phyloP scores from a whole-genome alignment of 1,140 invertebrate genomes.

The Homalodisca vitripennis region DNA sequence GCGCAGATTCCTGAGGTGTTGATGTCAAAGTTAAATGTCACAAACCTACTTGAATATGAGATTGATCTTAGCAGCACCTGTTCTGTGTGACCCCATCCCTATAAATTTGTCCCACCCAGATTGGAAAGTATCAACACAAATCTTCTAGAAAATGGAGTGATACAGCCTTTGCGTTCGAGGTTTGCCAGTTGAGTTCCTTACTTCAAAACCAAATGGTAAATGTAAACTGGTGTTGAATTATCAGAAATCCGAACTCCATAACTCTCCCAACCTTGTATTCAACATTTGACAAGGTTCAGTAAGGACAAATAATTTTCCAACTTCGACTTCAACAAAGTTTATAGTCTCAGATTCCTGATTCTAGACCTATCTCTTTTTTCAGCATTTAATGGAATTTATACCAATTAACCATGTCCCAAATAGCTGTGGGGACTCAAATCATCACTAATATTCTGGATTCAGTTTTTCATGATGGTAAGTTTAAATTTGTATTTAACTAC shows the following conservation, averaged over 20 bases:
- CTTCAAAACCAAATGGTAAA: not conserved
- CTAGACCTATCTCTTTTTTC: not conserved
- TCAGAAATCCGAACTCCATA: not conserved
- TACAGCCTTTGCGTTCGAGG: not conserved
- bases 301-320: not conserved
- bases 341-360: not conserved
- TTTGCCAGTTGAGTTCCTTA: conserved; percentile 3
- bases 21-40: not conserved
- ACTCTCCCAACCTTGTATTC: not conserved
- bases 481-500: not conserved
- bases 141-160: not conserved
- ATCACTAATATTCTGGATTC: not conserved
- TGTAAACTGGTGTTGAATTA: conserved; percentile 4
- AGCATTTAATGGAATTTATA: not conserved
- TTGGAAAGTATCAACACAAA: not conserved
- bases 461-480: not conserved
- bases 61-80: not conserved
- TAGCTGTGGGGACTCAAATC: not conserved
- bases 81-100: not conserved
- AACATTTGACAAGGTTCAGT: not conserved
- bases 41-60: not conserved
- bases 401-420: not conserved
- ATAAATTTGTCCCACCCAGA: conserved; percentile 9
- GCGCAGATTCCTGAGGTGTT: not conserved
- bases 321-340: not conserved